phyloP scores from a whole-genome alignment of 1,140 invertebrate species.

The Pomacea maculata region DNA sequence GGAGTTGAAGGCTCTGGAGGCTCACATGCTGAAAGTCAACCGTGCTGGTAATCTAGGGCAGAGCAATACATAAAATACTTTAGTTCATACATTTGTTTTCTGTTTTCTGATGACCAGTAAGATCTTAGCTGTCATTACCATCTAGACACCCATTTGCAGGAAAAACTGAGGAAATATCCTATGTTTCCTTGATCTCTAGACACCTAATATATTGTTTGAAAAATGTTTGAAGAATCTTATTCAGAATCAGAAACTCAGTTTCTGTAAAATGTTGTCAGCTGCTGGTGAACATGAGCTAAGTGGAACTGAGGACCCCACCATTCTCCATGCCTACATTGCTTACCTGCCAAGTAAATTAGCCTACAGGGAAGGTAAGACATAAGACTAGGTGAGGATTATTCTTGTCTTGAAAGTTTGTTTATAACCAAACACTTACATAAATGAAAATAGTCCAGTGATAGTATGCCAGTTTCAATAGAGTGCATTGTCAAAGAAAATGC shows the following conservation, averaged over 20 bases:
- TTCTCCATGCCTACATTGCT: conserved; percentile 64
- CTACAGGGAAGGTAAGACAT: conserved; percentile 58
- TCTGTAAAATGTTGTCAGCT: conserved; percentile 41
- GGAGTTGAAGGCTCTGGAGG: conserved; percentile 62
- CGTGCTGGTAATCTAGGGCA: conserved; percentile 48
- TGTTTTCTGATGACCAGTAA: not conserved
- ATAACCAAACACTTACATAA: no score
- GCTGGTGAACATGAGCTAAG: conserved; percentile 60
- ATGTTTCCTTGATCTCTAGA: no score
- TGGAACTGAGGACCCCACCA: conserved; percentile 62
- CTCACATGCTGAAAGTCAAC: conserved; percentile 57
- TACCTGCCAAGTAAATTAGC: conserved; percentile 60
- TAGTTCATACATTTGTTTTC: no score
- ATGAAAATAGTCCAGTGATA: no score
- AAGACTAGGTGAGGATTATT: no score
- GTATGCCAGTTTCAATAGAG: no score
- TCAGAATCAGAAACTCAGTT: not conserved
- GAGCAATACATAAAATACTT: no score
- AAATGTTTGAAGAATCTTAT: not conserved
- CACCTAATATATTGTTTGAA: not conserved
- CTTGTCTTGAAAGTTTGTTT: no score
- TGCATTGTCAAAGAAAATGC: no score
- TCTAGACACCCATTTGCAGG: not conserved
- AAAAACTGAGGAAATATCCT: not conserved
- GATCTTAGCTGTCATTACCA: not conserved